phyloP scores from a whole-genome alignment of 2,888 invertebrate genomes.

The Terebella lapidaria region DNA sequence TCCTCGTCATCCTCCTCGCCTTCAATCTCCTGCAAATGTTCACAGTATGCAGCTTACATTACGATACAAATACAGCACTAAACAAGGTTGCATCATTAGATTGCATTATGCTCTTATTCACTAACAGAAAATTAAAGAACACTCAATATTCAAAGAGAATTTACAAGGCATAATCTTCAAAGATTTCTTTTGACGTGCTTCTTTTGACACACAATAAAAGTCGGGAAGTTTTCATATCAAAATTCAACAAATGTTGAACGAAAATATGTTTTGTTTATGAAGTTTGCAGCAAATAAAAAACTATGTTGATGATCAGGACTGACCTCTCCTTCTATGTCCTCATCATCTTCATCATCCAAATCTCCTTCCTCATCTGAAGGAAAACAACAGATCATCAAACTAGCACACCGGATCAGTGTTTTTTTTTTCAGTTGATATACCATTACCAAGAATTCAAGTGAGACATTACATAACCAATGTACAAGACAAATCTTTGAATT shows the following conservation, averaged over 20 bases:
- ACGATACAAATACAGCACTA: too few relatives aligned
- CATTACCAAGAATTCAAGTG: not conserved
- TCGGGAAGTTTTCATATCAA: too few relatives aligned
- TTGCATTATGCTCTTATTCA: not conserved
- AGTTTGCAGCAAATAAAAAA: too few relatives aligned
- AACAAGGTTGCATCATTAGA: not conserved
- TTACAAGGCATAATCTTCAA: too few relatives aligned
- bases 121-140: not conserved
- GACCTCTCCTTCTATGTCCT: constrained; percentile 21
- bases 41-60: not conserved
- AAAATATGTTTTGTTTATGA: too few relatives aligned
- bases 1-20: constrained; percentile 27
- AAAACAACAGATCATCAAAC: not conserved
- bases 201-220: too few relatives aligned
- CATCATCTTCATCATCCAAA: constrained; percentile 23
- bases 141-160: constrained; percentile 16
- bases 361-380: constrained; percentile 23
- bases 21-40: constrained; percentile 24
- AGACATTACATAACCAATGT: not conserved
- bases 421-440: too few relatives aligned
- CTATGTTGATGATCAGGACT: too few relatives aligned
- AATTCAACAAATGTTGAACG: too few relatives aligned
- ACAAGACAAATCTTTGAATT: not conserved
- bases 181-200: too few relatives aligned
- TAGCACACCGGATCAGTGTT: too few relatives aligned